phyloP scores from a whole-genome alignment of 2,113 vertebrate species.

The Callipepla californica region DNA sequence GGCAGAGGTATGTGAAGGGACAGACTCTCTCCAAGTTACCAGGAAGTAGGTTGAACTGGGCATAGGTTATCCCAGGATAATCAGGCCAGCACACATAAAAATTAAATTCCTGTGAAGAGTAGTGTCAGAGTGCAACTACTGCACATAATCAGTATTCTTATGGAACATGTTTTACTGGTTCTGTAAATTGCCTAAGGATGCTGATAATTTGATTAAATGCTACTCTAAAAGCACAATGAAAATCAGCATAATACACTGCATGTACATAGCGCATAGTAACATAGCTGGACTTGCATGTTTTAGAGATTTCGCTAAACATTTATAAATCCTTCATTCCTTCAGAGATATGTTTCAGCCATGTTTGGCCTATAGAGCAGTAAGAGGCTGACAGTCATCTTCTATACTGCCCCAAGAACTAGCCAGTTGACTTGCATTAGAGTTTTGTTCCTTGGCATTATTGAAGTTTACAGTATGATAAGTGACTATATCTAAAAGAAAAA shows the following conservation, averaged over 20 bases:
- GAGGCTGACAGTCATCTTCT: neutral
- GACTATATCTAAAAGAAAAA: neutral
- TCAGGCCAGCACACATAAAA: neutral
- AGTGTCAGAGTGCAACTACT: neutral
- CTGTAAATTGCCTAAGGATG: neutral
- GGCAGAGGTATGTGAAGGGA: neutral
- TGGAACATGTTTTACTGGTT: neutral
- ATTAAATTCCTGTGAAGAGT: neutral
- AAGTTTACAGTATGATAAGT: neutral
- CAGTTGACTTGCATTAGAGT: neutral
- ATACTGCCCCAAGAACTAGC: neutral
- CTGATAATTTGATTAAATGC: neutral
- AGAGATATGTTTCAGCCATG: rapidly evolving
- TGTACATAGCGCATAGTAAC: neutral
- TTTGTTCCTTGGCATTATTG: neutral
- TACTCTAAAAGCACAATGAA: neutral
- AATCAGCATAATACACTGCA: neutral
- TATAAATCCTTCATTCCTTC: neutral
- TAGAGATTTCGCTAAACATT: neutral
- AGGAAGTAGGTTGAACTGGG: neutral
- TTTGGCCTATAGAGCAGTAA: neutral
- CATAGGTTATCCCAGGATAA: neutral
- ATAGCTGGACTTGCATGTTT: neutral
- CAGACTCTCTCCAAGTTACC: neutral
- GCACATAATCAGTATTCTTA: neutral